These are phyloP conservation scores for Montipora efflorescens DNA, from an alignment of 64 coral and sea anemone species.

Conservation along the genomic window DNA sequence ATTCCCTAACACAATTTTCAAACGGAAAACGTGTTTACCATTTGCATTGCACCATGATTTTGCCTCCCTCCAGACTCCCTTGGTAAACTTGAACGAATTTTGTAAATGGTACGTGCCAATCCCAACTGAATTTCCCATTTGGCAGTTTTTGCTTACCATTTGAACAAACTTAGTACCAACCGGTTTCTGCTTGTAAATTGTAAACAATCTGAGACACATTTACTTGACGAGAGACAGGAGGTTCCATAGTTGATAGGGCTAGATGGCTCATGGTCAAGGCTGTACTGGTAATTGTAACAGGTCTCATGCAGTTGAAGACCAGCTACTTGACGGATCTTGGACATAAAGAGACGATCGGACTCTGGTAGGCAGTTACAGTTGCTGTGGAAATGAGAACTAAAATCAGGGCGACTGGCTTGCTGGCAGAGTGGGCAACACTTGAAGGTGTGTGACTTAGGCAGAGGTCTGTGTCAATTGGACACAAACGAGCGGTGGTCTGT, in stretches of 20 bases:
- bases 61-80: too few relatives aligned
- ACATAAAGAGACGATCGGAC: conserved; percentile 1
- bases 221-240: neutral
- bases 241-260: neutral
- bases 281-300: neutral
- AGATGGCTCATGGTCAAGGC: neutral
- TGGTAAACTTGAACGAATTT: too few relatives aligned
- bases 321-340: neutral
- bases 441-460: neutral
- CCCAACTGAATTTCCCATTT: too few relatives aligned
- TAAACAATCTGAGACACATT: conserved; percentile 3
- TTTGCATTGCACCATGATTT: too few relatives aligned
- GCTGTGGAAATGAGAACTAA: conserved; percentile 21
- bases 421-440: conserved; percentile 27
- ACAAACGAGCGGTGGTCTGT: neutral
- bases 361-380: conserved; percentile 13
- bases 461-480: neutral
- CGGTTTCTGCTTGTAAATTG: too few relatives aligned
- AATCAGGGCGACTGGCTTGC: conserved; percentile 19
- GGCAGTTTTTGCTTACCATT: too few relatives aligned
- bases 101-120: too few relatives aligned
- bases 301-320: neutral
- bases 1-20: too few relatives aligned
- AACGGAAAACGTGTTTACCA: too few relatives aligned
- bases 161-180: too few relatives aligned